These are phyloP conservation scores for Phallusia fumigata DNA, from an alignment of 23 tunicate genomes.

Conservation along the genomic window DNA sequence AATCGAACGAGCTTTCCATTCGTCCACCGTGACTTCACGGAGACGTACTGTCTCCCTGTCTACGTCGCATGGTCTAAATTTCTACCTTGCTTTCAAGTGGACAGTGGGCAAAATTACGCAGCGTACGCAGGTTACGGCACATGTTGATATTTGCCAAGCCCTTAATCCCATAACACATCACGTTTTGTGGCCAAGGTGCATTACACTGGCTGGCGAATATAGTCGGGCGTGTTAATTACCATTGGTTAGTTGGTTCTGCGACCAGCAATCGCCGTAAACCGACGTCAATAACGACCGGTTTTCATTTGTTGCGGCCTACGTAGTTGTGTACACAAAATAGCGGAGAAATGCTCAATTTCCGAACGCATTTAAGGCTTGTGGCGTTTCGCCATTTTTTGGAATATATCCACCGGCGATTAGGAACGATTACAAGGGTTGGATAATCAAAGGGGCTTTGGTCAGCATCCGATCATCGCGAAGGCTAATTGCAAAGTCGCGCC, in stretches of 20 bases:
- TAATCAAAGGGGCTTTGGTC: neutral
- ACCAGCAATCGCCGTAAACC: neutral
- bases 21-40: neutral
- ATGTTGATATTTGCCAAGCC: neutral
- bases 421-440: neutral
- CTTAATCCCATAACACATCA: neutral
- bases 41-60: neutral
- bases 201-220: neutral
- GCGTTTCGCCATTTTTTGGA: neutral
- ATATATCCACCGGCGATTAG: neutral
- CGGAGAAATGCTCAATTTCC: conserved; percentile 11
- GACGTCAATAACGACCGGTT: conserved; percentile 11
- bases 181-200: neutral
- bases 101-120: neutral
- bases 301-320: neutral
- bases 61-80: neutral
- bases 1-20: neutral
- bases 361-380: neutral
- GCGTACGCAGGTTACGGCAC: neutral
- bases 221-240: neutral
- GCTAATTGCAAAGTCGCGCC: neutral
- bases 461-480: neutral
- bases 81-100: neutral
- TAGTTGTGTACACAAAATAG: neutral
- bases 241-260: neutral